Evolutionary conservation across 2,797 vertebrate species (phyloP).

Genomic region (Falco peregrinus): DNA sequence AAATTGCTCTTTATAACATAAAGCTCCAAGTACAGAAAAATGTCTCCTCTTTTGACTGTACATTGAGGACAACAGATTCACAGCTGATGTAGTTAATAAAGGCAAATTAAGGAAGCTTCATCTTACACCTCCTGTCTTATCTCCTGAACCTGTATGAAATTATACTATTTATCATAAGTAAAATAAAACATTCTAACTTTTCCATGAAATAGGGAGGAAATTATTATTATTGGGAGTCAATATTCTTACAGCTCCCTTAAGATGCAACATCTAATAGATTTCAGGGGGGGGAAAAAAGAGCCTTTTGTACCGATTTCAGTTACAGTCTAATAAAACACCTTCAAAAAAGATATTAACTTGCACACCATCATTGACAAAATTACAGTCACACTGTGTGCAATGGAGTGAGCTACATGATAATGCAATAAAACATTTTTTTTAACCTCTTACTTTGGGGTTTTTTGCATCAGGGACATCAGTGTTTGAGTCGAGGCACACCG

Average conservation of each 20-base stretch:
- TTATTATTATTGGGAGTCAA: not conserved
- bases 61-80: not conserved
- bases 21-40: not conserved
- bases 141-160: conserved; percentile 12
- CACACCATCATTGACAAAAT: not conserved
- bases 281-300: not conserved
- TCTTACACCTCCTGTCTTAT: not conserved
- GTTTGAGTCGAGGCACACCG: not conserved
- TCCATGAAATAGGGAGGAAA: conserved; percentile 20
- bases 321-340: not conserved
- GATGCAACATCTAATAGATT: not conserved
- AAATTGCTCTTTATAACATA: not conserved
- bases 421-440: not conserved
- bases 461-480: not conserved
- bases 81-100: not conserved
- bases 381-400: not conserved
- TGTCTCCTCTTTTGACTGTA: not conserved
- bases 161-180: not conserved
- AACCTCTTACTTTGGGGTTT: not conserved
- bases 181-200: not conserved
- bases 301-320: not conserved
- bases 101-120: conserved; percentile 9
- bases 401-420: not conserved
- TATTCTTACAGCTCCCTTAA: not conserved
- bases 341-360: not conserved